Evolutionary conservation across 2,797 vertebrate species (phyloP).

Genomic region (Malurus leucopterus): DNA sequence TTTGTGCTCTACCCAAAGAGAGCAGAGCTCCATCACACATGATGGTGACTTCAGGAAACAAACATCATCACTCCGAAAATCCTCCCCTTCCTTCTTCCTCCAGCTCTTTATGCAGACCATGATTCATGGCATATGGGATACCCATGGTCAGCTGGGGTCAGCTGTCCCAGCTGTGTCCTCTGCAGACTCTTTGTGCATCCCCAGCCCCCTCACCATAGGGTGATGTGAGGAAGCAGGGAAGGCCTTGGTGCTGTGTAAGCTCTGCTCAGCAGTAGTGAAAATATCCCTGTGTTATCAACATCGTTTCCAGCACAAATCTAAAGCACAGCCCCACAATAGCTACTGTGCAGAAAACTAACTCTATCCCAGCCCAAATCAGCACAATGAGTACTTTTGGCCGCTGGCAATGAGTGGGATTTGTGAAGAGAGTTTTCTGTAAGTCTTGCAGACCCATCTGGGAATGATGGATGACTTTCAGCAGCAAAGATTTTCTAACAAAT

Average conservation of each 20-base stretch:
- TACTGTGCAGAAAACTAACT: not conserved
- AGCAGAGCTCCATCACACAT: accelerated
- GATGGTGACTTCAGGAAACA: not conserved
- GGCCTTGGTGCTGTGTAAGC: not conserved
- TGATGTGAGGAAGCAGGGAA: not conserved
- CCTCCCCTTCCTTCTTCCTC: not conserved
- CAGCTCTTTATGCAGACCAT: not conserved
- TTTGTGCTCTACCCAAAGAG: no score
- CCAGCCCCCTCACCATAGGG: not conserved
- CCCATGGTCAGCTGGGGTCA: not conserved
- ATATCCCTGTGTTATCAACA: not conserved
- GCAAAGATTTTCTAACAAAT: constrained; percentile 54
- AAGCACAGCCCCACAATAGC: not conserved
- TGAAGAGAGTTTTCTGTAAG: not conserved
- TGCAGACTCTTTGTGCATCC: not conserved
- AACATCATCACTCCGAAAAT: not conserved
- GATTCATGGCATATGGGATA: not conserved
- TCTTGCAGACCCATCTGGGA: constrained; percentile 1
- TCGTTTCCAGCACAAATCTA: not conserved
- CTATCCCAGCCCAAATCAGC: not conserved
- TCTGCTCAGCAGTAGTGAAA: not conserved
- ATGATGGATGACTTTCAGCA: constrained; percentile 50
- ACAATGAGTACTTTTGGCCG: not conserved
- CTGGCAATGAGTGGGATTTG: not conserved
- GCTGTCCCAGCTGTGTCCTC: not conserved